Evolutionary conservation across 2,797 vertebrate species (phyloP).

Genomic region (Dromococcyx pavoninus): DNA sequence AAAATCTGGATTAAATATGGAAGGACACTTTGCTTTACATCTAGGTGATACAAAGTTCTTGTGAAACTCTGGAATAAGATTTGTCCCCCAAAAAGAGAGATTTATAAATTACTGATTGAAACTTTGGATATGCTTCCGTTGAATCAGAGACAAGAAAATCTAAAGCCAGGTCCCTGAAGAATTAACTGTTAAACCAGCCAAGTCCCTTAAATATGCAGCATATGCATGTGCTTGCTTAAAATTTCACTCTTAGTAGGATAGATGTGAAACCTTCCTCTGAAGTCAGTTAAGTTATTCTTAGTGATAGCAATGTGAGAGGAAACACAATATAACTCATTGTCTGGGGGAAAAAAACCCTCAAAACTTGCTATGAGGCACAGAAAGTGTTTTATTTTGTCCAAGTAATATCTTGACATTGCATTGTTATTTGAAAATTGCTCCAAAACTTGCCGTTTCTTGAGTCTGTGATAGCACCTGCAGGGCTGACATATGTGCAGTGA

Average conservation of each 20-base stretch:
- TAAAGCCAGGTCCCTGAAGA: background rate
- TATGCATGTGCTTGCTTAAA: background rate
- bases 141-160: background rate
- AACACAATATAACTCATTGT: background rate
- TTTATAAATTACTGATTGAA: background rate
- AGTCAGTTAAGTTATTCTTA: background rate
- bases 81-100: background rate
- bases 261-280: background rate
- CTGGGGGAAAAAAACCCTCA: background rate
- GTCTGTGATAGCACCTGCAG: slow-evolving; percentile 27
- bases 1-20: background rate
- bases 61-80: background rate
- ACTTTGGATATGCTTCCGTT: background rate
- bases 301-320: background rate
- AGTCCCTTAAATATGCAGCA: background rate
- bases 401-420: slow-evolving; percentile 13
- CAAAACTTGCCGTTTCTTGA: slow-evolving; percentile 41
- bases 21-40: background rate
- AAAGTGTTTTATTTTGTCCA: slow-evolving; percentile 9
- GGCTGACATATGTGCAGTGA: slow-evolving; percentile 24
- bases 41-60: background rate
- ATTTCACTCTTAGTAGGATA: background rate
- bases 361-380: background rate
- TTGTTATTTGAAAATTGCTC: slow-evolving; percentile 36
- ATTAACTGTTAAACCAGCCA: background rate